Conservation (phyloP, 2,797 vertebrate species). For the Parauchenoglanis punctatus region DNA sequence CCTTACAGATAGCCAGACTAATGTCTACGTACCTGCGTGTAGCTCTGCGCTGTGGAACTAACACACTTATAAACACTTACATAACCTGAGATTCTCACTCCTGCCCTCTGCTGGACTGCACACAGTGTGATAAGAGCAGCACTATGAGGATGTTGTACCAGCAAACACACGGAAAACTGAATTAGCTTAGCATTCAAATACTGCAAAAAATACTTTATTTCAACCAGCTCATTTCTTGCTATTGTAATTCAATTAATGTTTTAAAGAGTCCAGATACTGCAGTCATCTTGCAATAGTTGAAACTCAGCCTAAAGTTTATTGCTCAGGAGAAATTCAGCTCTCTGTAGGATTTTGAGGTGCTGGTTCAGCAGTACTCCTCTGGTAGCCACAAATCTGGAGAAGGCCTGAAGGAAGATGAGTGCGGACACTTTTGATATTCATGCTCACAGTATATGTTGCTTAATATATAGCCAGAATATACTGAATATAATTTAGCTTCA, state of each 20-base stretch:
- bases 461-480: not conserved
- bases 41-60: not conserved
- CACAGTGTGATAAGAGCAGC: not conserved
- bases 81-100: not conserved
- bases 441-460: not conserved
- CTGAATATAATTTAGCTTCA: not conserved
- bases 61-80: not conserved
- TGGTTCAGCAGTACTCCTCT: slow-evolving; percentile 67
- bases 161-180: not conserved
- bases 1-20: not conserved
- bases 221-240: not conserved
- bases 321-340: slow-evolving; percentile 58
- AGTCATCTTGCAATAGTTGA: not conserved
- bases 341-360: slow-evolving; percentile 65
- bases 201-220: slow-evolving; percentile 45
- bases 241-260: not conserved
- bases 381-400: slow-evolving; percentile 76
- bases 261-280: not conserved
- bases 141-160: not conserved
- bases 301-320: not conserved
- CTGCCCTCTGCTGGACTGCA: not conserved
- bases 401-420: slow-evolving; percentile 63
- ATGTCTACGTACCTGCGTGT: no score
- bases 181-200: not conserved
- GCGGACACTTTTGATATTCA: not conserved